These are phyloP conservation scores for Plectrocnemia conspersa DNA, from an alignment of 1,140 invertebrate genomes.

Conservation along the genomic window DNA sequence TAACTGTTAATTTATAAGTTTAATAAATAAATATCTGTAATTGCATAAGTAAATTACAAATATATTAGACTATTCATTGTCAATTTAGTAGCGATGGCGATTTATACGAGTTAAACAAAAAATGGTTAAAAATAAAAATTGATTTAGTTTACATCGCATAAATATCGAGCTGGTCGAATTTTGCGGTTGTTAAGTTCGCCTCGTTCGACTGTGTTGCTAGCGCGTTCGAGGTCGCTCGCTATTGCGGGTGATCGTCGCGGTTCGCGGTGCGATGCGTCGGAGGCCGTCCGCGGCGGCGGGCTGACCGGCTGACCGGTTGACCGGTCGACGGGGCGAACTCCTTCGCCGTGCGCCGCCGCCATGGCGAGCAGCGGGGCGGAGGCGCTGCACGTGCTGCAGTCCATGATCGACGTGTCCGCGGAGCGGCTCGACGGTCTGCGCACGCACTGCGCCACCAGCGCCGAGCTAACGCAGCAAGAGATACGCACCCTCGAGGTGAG, in stretches of 20 bases:
- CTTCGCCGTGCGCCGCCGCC: background rate
- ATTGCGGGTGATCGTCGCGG: background rate
- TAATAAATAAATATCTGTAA: too few species aligned
- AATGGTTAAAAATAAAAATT: too few species aligned
- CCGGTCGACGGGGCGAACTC: background rate
- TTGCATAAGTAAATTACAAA: too few species aligned
- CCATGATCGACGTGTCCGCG: constrained; percentile 92
- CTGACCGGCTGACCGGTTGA: background rate
- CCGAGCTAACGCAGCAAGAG: constrained; percentile 90
- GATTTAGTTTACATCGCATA: too few species aligned
- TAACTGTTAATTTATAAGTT: too few species aligned
- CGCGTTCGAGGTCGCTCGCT: too few species aligned
- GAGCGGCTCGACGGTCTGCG: constrained; percentile 85
- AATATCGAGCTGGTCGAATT: too few species aligned
- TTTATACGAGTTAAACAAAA: too few species aligned
- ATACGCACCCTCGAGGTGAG: constrained; percentile 87
- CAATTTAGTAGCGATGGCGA: too few species aligned
- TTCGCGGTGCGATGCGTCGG: background rate
- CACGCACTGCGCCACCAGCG: constrained; percentile 86
- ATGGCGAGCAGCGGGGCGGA: constrained; percentile 41
- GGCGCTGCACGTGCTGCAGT: constrained; percentile 67
- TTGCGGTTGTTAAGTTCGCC: too few species aligned
- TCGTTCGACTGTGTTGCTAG: too few species aligned
- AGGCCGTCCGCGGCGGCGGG: background rate
- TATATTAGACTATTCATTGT: too few species aligned